Evolutionary conservation across 2,113 vertebrate genomes (phyloP).

Genomic region (Bubo bubo): DNA sequence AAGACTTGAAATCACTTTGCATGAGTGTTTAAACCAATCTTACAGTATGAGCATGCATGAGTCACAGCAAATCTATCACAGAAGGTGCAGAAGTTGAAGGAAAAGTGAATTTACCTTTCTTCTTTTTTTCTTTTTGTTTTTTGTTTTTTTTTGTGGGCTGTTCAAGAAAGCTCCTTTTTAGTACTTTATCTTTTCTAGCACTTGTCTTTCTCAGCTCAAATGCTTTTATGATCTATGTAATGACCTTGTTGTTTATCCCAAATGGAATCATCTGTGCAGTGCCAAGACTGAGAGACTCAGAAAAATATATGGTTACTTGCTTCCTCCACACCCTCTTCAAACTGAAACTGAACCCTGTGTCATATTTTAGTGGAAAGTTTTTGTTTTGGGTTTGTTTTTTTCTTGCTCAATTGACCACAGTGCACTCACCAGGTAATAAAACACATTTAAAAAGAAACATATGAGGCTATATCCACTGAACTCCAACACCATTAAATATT

Average conservation of each 20-base stretch:
- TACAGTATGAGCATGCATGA: not conserved
- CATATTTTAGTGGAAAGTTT: constrained; percentile 52
- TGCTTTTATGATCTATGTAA: constrained; percentile 48
- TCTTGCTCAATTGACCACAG: constrained; percentile 11
- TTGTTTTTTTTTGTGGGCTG: not conserved
- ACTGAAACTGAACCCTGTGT: constrained; percentile 61
- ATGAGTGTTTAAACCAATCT: not conserved
- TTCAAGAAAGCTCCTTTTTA: not conserved
- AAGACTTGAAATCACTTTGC: constrained; percentile 2
- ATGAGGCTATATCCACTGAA: constrained; percentile 50
- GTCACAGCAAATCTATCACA: not conserved
- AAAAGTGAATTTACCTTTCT: not conserved
- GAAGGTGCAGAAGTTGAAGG: not conserved
- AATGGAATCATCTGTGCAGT: constrained; percentile 45
- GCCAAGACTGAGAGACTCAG: constrained; percentile 9
- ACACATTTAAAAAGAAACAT: constrained; percentile 70
- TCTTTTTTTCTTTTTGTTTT: accelerated
- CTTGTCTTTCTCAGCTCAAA: constrained; percentile 32
- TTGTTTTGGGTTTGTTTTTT: constrained; percentile 15
- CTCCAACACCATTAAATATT: constrained; percentile 70
- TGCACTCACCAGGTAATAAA: constrained; percentile 65
- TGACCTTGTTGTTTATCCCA: constrained; percentile 39
- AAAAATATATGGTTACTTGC: constrained; percentile 54
- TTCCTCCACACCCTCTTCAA: constrained; percentile 30
- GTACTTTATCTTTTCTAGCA: not conserved